Percentiles rank a stretch among this genome's conserved stretches.
These are phyloP conservation scores for Andrena marginata DNA, from an alignment of 2,888 invertebrate genomes.

Conservation along the genomic window DNA sequence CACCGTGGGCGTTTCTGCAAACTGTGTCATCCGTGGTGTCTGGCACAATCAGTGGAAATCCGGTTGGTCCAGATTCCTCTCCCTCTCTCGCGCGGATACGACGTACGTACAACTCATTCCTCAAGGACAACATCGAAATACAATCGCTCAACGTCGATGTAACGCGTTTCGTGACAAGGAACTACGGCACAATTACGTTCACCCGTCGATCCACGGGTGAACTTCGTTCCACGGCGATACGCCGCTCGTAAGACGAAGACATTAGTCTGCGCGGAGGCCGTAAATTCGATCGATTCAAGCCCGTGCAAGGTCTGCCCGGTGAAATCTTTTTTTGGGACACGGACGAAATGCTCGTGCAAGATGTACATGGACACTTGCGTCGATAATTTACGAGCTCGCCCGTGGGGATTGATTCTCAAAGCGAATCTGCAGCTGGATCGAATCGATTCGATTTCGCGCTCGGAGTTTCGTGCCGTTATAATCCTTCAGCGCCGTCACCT, in stretches of 20 bases:
- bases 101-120: constrained; percentile 51
- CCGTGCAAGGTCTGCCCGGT: neutral
- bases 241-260: constrained; percentile 19
- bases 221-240: constrained; percentile 8
- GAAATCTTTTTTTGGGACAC: neutral
- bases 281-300: constrained; percentile 16
- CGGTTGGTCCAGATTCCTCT: constrained; percentile 73
- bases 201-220: constrained; percentile 1
- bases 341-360: neutral
- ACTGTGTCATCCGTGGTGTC: constrained; percentile 67
- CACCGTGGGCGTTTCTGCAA: constrained; percentile 75
- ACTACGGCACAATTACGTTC: constrained; percentile 15
- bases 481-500: too few relatives aligned
- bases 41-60: constrained; percentile 74
- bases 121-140: constrained; percentile 62
- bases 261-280: neutral
- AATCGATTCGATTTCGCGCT: too few relatives aligned
- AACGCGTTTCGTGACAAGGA: constrained; percentile 23
- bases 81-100: constrained; percentile 51
- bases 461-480: too few relatives aligned
- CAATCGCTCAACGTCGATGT: constrained; percentile 55
- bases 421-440: too few relatives aligned
- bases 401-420: too few relatives aligned
- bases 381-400: too few relatives aligned
- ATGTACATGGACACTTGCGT: neutral